Conservation (phyloP, 1,140 invertebrate species). For the Paralvinella palmiformis region DNA sequence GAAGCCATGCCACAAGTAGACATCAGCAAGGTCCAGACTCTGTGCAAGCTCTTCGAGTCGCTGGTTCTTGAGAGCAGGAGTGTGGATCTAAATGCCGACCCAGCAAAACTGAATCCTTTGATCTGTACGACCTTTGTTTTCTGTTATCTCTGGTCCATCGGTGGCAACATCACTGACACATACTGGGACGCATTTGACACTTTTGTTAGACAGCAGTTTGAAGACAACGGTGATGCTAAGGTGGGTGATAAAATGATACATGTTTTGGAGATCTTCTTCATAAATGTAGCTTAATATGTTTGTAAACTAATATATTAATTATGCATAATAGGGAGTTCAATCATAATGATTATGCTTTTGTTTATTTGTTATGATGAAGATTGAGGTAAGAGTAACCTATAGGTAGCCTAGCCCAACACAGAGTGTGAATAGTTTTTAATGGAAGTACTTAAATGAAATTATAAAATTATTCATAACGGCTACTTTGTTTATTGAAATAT, state of each 20-base stretch:
- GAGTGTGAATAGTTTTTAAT: too few species aligned
- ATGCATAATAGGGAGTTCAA: not conserved
- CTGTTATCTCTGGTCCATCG: slow-evolving; percentile 72
- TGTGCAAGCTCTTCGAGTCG: slow-evolving; percentile 67
- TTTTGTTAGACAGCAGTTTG: slow-evolving; percentile 63
- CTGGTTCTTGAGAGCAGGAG: slow-evolving; percentile 53
- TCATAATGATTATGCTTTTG: not conserved
- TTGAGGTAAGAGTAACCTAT: too few species aligned
- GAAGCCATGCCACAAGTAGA: slow-evolving; percentile 65
- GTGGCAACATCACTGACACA: slow-evolving; percentile 69
- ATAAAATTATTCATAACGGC: too few species aligned
- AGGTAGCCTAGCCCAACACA: too few species aligned
- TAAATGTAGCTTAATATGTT: not conserved
- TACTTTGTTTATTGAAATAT: too few species aligned
- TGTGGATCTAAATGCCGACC: slow-evolving; percentile 51
- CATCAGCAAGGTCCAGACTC: slow-evolving; percentile 68
- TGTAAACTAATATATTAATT: slow-evolving; percentile 30
- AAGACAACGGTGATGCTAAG: slow-evolving; percentile 60
- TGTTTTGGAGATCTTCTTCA: not conserved
- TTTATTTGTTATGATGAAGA: too few species aligned
- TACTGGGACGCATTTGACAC: slow-evolving; percentile 65
- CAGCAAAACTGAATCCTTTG: slow-evolving; percentile 52
- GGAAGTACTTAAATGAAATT: too few species aligned
- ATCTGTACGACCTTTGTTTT: slow-evolving; percentile 68
- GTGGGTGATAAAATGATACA: too few species aligned